These are phyloP conservation scores for Sebastes variabilis DNA, from an alignment of 2,797 vertebrate species.

Conservation along the genomic window DNA sequence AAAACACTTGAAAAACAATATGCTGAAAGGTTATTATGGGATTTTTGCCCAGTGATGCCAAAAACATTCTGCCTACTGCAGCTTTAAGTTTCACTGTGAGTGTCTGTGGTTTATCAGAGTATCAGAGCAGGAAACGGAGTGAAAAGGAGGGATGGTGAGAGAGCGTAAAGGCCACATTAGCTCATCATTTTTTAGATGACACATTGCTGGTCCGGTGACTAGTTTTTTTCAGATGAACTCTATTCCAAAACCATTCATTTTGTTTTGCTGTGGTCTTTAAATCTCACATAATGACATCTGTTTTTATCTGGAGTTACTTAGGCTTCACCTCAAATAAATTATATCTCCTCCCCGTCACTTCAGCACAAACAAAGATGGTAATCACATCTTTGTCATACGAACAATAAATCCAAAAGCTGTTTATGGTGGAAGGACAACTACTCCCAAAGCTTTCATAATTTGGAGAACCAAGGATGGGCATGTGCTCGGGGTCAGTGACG, in stretches of 20 bases:
- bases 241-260: background rate
- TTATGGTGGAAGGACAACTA: conserved; percentile 3
- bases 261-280: background rate
- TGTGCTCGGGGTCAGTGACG: background rate
- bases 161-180: background rate
- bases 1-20: too few relatives aligned
- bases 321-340: background rate
- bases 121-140: background rate
- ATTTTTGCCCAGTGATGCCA: too few relatives aligned
- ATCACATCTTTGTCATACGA: background rate
- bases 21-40: too few relatives aligned
- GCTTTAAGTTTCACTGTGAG: conserved; percentile 14
- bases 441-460: conserved; percentile 7
- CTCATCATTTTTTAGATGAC: background rate
- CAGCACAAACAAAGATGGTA: background rate
- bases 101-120: conserved; percentile 16
- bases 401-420: conserved; percentile 11
- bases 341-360: background rate
- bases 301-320: background rate
- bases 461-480: background rate
- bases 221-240: background rate
- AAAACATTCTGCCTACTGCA: too few relatives aligned
- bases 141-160: background rate
- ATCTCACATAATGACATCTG: background rate
- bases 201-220: background rate